These are phyloP conservation scores for Cavia aperea DNA, from an alignment of 2,113 vertebrate genomes.

Conservation along the genomic window DNA sequence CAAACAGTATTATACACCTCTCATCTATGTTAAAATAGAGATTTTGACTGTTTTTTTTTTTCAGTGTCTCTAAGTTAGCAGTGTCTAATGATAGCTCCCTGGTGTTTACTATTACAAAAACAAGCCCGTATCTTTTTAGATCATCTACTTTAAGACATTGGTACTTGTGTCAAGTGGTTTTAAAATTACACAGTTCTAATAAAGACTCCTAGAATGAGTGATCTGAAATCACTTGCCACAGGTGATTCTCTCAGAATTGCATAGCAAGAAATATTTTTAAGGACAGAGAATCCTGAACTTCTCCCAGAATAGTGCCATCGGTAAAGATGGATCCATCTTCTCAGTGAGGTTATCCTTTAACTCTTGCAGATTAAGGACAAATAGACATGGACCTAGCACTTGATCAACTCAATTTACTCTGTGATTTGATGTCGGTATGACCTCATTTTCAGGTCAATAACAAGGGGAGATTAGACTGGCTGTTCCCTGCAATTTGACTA, in stretches of 20 bases:
- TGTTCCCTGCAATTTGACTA: background rate
- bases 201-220: background rate
- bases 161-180: background rate
- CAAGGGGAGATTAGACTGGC: background rate
- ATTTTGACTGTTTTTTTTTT: background rate
- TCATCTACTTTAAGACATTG: background rate
- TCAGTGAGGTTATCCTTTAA: background rate
- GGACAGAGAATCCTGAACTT: background rate
- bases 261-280: background rate
- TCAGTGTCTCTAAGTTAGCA: background rate
- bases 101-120: background rate
- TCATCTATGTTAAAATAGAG: background rate
- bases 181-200: background rate
- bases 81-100: background rate
- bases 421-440: background rate
- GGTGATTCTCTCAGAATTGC: background rate
- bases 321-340: background rate
- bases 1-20: background rate
- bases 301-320: background rate
- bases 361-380: background rate
- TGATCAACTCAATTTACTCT: background rate
- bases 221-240: background rate
- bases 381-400: background rate
- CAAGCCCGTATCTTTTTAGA: background rate
- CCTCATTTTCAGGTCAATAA: background rate